Evolutionary conservation across 23 tunicate genomes (phyloP), one percentile per base, ranked within the genome.

Genomic region (Phallusia fumigata): DNA sequence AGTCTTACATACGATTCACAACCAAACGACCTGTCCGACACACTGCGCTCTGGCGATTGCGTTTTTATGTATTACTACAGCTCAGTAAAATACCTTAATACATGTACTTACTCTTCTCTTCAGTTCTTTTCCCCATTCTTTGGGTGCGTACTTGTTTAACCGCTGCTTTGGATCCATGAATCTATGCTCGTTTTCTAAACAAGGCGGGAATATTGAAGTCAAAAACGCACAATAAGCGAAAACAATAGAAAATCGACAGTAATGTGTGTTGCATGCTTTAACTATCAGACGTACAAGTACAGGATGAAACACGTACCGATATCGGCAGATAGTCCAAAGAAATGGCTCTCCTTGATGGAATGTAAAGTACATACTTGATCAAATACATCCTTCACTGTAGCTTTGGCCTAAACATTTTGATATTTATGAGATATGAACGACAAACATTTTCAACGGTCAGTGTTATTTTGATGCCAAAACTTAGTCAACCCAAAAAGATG

Each of bases 51-150:
- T 1, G 3, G 69, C 13, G 69, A 58, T 6, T n/a, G n/a, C n/a
- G n/a, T 65, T 28, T n/a, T n/a, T n/a, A n/a, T n/a, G n/a, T n/a
- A n/a, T n/a, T n/a, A n/a, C n/a, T n/a, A n/a, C n/a, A 30, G 6
- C 11, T 28, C 31, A 40, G n/a, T n/a, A n/a, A n/a, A n/a, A n/a
- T n/a, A n/a, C n/a, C n/a, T n/a, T n/a, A n/a, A n/a, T n/a, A n/a
- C n/a, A n/a, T 28, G 33, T n/a, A 83, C 87, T 93, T 53, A 93
- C 97, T 80, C 87, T 83, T 78, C 97, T 53, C 40, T 78, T 81
- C 3, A 81, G 77, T 73, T 88, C 92, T 69, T 93, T 93, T 19
- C 97, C 89, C 97, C 97, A 93, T 74, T 93, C 92, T 74, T 93
- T 93, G 19, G 97, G 97, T 0, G 97, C 97, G 80, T 93, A 93